A percentile compares a stretch with the other conserved stretches of the same genome.
Conservation (phyloP, 2,113 vertebrate species). For the Otolemur garnettii region DNA sequence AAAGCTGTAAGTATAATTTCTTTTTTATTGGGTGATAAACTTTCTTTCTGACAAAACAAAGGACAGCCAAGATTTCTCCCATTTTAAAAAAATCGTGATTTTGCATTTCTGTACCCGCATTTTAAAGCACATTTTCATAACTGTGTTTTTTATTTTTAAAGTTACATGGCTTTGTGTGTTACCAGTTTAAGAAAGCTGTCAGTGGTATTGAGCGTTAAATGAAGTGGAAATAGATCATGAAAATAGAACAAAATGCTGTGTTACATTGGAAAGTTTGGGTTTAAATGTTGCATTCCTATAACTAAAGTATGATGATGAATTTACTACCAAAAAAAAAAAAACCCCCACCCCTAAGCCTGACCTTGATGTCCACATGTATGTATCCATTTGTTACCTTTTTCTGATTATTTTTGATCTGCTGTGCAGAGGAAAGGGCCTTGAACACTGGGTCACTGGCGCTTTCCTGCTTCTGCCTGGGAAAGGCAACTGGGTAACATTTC, state of each 20-base stretch:
- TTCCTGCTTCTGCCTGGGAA: conserved; percentile 31
- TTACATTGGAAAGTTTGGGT: conserved; percentile 33
- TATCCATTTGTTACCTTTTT: background rate
- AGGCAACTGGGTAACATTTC: fast-evolving
- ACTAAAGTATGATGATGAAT: conserved; percentile 45
- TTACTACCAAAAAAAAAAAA: background rate
- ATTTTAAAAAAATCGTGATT: conserved; percentile 71
- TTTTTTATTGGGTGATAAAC: conserved; percentile 78
- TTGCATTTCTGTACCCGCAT: conserved; percentile 59
- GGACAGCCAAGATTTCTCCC: conserved; percentile 20
- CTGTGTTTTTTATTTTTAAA: conserved; percentile 8
- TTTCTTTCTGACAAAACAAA: conserved; percentile 74
- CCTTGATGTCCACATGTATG: background rate
- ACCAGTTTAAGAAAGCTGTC: conserved; percentile 13
- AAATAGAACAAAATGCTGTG: conserved; percentile 41
- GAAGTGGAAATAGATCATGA: conserved; percentile 64
- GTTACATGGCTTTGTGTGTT: conserved; percentile 12
- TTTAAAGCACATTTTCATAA: conserved; percentile 54
- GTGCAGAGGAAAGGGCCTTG: background rate
- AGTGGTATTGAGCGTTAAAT: conserved; percentile 41
- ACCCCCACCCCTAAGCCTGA: background rate
- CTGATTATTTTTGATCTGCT: background rate
- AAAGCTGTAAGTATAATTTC: conserved; percentile 71
- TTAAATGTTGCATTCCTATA: background rate
- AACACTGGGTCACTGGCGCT: background rate